Evolutionary conservation across 2,797 vertebrate species (phyloP), one percentile per base, ranked within the genome.

Genomic region (Mastacembelus armatus): DNA sequence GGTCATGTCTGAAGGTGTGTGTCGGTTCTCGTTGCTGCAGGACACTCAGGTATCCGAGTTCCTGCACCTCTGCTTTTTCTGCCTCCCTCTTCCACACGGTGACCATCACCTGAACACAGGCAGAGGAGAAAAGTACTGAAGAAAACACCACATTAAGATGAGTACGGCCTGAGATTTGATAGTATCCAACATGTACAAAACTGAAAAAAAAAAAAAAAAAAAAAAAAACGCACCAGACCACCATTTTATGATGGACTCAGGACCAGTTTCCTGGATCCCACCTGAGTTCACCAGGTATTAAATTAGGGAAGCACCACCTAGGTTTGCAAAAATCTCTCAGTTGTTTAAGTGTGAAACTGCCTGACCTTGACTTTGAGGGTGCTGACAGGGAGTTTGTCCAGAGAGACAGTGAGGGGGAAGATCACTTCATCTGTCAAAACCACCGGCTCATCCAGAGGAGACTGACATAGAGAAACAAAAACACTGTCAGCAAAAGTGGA

Each of bases 321-420:
- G 24, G 3, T 26, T 24, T 3, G 24, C 3, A 32, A 32, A 32
- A 32, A 32, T n/a, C n/a, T n/a, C n/a, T n/a, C n/a, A n/a, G n/a
- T n/a, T n/a, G n/a, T n/a, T n/a, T n/a, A n/a, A 27, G 10, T 10
- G 9, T 12, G 5, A n/a, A 11, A 22, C 18, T 18, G 4, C 18
- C 91, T 92, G 57, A 98, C 96, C 94, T 98, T 98, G 58, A 96
- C 96, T 84, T 98, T 97, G 12, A 95, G 87, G 10, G 96, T 97
- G 84, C 88, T 94, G 61, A 97, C 96, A 0, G 96, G 96, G 27
- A 97, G 93, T 80, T 94, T 95, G 84, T 97, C 96, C 81, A 97
- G 86, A 10, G 95, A 95, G 26, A 98, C 95, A 0, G 96, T 96
- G 66, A 97, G 93, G 0, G 96, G 96, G 75, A 98, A 98, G 83